phyloP scores from a whole-genome alignment of 2,888 invertebrate genomes.

The Heliconius ismenius region DNA sequence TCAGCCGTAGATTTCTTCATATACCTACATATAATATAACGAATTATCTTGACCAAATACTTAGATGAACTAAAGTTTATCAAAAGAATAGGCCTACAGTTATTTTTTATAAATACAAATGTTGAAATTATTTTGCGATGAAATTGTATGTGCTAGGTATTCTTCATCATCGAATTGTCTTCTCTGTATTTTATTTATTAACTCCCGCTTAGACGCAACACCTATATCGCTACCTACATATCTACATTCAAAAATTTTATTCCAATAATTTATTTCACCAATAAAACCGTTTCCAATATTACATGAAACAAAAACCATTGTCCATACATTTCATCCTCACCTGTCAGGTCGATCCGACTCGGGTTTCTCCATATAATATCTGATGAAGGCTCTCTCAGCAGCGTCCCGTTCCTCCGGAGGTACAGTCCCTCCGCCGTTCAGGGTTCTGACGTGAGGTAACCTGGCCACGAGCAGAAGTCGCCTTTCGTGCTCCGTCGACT shows the following conservation, averaged over 20 bases:
- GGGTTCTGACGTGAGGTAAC: conserved; percentile 90
- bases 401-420: conserved; percentile 93
- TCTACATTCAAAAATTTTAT: background rate
- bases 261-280: background rate
- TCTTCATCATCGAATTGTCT: background rate
- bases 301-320: background rate
- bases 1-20: conserved; percentile 20
- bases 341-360: conserved; percentile 91
- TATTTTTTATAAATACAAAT: too few relatives aligned
- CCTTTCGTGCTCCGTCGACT: conserved; percentile 94
- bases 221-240: background rate
- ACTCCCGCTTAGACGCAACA: too few relatives aligned
- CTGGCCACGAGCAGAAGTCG: conserved; percentile 93
- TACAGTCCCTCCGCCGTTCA: conserved; percentile 95
- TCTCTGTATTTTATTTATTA: background rate
- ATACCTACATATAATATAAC: background rate
- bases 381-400: conserved; percentile 95
- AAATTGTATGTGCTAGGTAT: background rate
- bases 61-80: too few relatives aligned
- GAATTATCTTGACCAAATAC: too few relatives aligned
- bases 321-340: conserved; percentile 62
- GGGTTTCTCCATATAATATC: conserved; percentile 94
- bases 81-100: background rate
- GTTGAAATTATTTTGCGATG: background rate
- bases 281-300: background rate